phyloP scores from a whole-genome alignment of 2,797 vertebrate genomes.

The Micromesistius poutassou region DNA sequence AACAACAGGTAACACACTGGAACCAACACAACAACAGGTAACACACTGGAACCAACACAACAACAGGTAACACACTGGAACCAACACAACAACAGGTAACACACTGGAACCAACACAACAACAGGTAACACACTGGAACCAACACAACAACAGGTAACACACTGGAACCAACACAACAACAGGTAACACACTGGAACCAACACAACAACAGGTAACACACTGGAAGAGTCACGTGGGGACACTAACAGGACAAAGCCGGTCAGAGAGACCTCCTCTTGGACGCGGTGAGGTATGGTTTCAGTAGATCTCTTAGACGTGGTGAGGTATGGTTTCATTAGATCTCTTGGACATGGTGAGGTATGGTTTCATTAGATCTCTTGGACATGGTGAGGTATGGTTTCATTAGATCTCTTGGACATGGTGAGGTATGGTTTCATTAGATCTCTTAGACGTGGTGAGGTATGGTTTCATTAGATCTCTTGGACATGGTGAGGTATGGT shows the following conservation, averaged over 20 bases:
- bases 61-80: no score
- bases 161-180: no score
- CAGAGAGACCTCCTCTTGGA: neutral
- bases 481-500: neutral
- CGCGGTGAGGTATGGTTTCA: neutral
- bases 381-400: neutral
- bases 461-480: neutral
- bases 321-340: neutral
- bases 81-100: no score
- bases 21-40: neutral
- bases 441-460: no score
- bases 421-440: neutral
- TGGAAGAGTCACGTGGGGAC: neutral
- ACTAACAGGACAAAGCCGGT: neutral
- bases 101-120: no score
- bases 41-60: no score
- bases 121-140: no score
- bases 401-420: no score
- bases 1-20: neutral
- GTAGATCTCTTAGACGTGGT: no score
- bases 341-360: no score
- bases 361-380: neutral
- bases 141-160: no score
- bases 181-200: slow-evolving; percentile 72
- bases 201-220: neutral